phyloP scores from a whole-genome alignment of 1,140 invertebrate species.

The Calephelis virginiensis region DNA sequence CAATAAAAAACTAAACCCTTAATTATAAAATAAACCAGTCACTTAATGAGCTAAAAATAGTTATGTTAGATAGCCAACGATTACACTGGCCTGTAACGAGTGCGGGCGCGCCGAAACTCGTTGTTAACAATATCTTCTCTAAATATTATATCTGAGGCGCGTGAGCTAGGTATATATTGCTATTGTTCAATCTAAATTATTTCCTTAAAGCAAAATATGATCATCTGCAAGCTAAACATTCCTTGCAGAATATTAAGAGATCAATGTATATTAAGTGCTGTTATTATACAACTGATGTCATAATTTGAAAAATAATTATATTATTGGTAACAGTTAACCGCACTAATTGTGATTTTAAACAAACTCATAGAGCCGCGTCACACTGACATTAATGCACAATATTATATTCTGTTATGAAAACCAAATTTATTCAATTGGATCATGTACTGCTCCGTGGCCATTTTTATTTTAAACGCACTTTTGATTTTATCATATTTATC shows the following conservation, averaged over 20 bases:
- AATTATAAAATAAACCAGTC: constrained; percentile 75
- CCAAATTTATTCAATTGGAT: neutral
- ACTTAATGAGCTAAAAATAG: constrained; percentile 71
- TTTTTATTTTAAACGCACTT: constrained; percentile 10
- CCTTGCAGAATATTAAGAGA: constrained; percentile 47
- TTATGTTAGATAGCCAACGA: constrained; percentile 69
- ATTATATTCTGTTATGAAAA: neutral
- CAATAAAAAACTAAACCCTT: constrained; percentile 71
- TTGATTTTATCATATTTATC: constrained; percentile 63
- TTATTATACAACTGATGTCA: constrained; percentile 49
- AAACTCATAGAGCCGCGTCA: neutral
- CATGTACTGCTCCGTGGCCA: neutral
- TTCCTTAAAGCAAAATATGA: constrained; percentile 60
- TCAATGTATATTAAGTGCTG: constrained; percentile 68
- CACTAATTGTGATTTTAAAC: neutral
- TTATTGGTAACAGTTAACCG: constrained; percentile 42
- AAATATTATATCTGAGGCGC: constrained; percentile 49
- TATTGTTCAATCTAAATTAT: constrained; percentile 54
- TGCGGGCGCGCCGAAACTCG: constrained; percentile 22
- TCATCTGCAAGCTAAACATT: constrained; percentile 30
- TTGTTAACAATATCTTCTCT: constrained; percentile 43
- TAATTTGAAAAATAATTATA: constrained; percentile 40
- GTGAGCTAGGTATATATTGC: constrained; percentile 51
- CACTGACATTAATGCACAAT: constrained; percentile 7
- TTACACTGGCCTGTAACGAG: constrained; percentile 66